These are phyloP conservation scores for Papilio glaucus DNA, from an alignment of 1,140 invertebrate genomes.

Conservation along the genomic window DNA sequence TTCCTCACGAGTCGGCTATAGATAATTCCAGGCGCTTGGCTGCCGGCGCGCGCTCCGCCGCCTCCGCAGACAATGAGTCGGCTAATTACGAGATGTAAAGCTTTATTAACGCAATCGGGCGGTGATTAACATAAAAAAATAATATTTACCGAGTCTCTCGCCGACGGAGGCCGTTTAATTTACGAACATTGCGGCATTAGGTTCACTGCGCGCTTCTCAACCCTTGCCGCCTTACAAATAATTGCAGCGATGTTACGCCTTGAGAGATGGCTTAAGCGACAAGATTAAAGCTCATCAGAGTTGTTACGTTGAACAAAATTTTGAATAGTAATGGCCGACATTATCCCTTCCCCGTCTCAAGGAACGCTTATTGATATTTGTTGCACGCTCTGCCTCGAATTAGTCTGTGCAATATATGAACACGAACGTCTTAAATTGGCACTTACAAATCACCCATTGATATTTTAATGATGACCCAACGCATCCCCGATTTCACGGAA, in stretches of 20 bases:
- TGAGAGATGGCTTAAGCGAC: conserved; percentile 73
- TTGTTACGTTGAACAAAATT: conserved; percentile 66
- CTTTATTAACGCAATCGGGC: conserved; percentile 81
- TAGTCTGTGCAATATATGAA: conserved; percentile 37
- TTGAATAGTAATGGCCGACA: conserved; percentile 63
- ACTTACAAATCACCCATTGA: conserved; percentile 75
- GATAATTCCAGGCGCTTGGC: conserved; percentile 50
- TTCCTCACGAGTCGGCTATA: conserved; percentile 9
- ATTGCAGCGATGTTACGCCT: conserved; percentile 74
- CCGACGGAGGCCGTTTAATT: conserved; percentile 70
- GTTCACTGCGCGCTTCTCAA: conserved; percentile 64
- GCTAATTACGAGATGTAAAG: conserved; percentile 81
- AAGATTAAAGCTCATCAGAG: conserved; percentile 75
- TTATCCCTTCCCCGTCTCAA: conserved; percentile 44
- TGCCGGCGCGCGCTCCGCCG: conserved; percentile 47
- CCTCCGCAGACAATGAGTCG: conserved; percentile 71
- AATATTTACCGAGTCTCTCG: conserved; percentile 75
- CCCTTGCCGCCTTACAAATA: conserved; percentile 77
- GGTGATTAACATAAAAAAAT: conserved; percentile 83
- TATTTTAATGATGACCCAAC: conserved; percentile 73
- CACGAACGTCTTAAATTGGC: conserved; percentile 56
- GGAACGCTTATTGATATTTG: conserved; percentile 48
- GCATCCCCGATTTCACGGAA: conserved; percentile 57
- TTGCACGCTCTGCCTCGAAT: conserved; percentile 48
- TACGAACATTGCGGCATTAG: conserved; percentile 80